A percentile compares a stretch with the other conserved stretches of the same genome.
Conservation (phyloP, 1,140 invertebrate genomes). For the Trachelipus rathkii region DNA sequence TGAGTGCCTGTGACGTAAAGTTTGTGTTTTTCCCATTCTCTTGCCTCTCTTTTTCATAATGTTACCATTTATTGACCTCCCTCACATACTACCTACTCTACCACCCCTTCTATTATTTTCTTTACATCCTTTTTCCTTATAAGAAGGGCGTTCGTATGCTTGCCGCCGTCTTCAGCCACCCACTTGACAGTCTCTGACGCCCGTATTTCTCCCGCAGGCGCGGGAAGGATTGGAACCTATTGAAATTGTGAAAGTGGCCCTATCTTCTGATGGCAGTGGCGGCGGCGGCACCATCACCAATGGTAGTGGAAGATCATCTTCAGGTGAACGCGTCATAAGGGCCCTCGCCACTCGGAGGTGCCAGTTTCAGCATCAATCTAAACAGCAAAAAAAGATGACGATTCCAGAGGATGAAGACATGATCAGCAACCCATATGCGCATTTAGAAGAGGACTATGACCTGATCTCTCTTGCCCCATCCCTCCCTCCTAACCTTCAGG, state of each 20-base stretch:
- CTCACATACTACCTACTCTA: too few species aligned
- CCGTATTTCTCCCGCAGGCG: conserved; percentile 2
- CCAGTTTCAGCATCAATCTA: too few species aligned
- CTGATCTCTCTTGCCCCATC: neutral
- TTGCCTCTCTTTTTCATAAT: too few species aligned
- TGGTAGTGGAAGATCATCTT: too few species aligned
- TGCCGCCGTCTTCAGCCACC: neutral
- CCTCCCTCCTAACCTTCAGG: neutral
- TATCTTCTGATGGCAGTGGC: neutral
- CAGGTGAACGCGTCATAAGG: too few species aligned
- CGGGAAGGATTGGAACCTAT: neutral
- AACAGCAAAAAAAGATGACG: too few species aligned
- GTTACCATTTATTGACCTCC: too few species aligned
- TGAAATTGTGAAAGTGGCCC: neutral
- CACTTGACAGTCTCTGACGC: neutral
- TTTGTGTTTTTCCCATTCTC: too few species aligned
- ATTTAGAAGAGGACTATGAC: neutral
- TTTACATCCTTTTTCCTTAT: too few species aligned
- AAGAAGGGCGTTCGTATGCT: neutral
- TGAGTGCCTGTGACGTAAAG: too few species aligned
- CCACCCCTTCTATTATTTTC: too few species aligned
- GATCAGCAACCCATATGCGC: neutral
- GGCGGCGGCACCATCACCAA: neutral
- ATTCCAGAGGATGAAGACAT: neutral
- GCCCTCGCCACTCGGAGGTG: too few species aligned